Evolutionary conservation across 2,113 vertebrate species (phyloP).

Genomic region (Romanogobio albipinnatus): DNA sequence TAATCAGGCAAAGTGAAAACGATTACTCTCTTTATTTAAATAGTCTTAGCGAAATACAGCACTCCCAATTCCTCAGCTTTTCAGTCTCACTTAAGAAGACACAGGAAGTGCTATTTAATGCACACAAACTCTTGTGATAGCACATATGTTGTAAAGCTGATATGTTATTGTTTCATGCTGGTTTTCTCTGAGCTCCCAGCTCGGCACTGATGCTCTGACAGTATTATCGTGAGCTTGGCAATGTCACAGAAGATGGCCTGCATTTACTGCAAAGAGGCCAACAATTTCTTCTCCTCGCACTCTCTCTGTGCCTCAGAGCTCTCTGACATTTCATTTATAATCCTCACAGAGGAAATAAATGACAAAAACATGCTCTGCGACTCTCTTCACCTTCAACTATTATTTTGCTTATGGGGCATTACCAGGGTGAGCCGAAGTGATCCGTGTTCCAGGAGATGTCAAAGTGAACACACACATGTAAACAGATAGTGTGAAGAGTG

Average conservation of each 20-base stretch:
- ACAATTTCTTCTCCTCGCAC: not conserved
- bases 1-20: conserved; percentile 34
- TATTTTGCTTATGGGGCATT: not conserved
- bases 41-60: conserved; percentile 42
- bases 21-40: conserved; percentile 70
- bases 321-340: conserved; percentile 69
- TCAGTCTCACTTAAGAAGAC: conserved; percentile 10
- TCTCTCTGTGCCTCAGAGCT: conserved; percentile 56
- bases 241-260: conserved; percentile 63
- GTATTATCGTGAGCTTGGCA: conserved; percentile 71
- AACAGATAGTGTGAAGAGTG: not conserved
- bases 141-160: conserved; percentile 50
- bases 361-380: conserved; percentile 65
- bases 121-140: conserved; percentile 53
- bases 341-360: conserved; percentile 67
- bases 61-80: conserved; percentile 43
- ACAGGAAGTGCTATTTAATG: not conserved
- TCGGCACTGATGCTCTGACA: conserved; percentile 64
- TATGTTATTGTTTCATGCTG: conserved; percentile 67
- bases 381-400: not conserved
- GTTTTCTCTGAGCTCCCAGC: conserved; percentile 60
- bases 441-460: not conserved
- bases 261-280: too few relatives aligned
- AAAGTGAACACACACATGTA: not conserved
- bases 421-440: not conserved